phyloP scores from a whole-genome alignment of 2,797 vertebrate species.

The Lycodopsis pacificus region DNA sequence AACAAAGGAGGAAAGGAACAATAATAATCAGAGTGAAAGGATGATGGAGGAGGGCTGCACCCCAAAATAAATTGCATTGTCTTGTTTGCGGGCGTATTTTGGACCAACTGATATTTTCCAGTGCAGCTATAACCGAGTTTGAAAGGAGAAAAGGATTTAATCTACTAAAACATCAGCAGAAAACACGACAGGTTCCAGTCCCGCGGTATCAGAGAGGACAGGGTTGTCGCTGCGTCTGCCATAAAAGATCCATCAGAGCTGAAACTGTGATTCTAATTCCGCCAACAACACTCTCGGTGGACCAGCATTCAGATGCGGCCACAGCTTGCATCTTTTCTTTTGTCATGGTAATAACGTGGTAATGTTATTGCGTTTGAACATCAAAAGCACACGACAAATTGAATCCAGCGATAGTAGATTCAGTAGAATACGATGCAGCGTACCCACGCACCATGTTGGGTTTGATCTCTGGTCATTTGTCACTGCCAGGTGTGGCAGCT shows the following conservation, averaged over 20 bases:
- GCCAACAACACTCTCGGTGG: slow-evolving; percentile 13
- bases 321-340: slow-evolving; percentile 16
- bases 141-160: slow-evolving; percentile 3
- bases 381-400: slow-evolving; percentile 27
- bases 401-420: slow-evolving; percentile 10
- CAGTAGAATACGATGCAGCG: neutral
- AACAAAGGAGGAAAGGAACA: too few species aligned
- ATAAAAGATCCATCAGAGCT: slow-evolving; percentile 19
- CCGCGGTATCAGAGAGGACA: neutral
- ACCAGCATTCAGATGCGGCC: slow-evolving; percentile 26
- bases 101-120: neutral
- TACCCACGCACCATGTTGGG: neutral
- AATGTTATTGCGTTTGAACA: slow-evolving; percentile 24
- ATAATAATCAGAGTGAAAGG: neutral
- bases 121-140: neutral
- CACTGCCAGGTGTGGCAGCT: neutral
- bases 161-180: neutral
- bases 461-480: slow-evolving; percentile 40
- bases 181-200: neutral
- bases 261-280: slow-evolving; percentile 19
- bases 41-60: neutral
- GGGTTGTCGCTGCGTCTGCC: slow-evolving; percentile 1
- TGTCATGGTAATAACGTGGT: slow-evolving; percentile 34
- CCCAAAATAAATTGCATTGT: neutral
- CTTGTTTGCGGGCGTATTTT: neutral